Percentiles rank a stretch among this genome's conserved stretches.
phyloP scores from a whole-genome alignment of 2,797 vertebrate genomes.

The Sebastes nivosus region DNA sequence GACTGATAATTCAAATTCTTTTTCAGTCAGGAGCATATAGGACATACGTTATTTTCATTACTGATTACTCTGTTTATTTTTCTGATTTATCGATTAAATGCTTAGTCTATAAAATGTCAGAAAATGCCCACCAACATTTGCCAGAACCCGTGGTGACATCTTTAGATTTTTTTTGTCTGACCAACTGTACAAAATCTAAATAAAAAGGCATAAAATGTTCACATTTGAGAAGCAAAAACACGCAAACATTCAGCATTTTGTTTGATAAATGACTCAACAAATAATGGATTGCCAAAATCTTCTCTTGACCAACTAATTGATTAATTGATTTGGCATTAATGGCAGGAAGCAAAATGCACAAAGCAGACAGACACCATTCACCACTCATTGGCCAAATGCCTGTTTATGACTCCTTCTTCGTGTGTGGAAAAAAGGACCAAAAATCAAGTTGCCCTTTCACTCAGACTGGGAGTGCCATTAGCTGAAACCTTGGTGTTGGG shows the following conservation, averaged over 20 bases:
- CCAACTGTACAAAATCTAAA: neutral
- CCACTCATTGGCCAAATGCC: slow-evolving; percentile 66
- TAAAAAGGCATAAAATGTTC: neutral
- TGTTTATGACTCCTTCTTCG: slow-evolving; percentile 63
- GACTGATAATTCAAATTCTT: neutral
- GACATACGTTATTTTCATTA: neutral
- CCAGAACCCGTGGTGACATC: neutral
- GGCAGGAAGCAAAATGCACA: slow-evolving; percentile 49
- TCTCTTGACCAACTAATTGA: slow-evolving; percentile 24
- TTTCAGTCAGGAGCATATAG: neutral
- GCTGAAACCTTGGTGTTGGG: slow-evolving; percentile 85
- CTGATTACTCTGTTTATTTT: neutral
- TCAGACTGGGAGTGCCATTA: slow-evolving; percentile 79
- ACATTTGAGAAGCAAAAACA: neutral
- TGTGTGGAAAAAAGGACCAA: slow-evolving; percentile 63
- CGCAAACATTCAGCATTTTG: neutral
- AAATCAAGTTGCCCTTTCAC: slow-evolving; percentile 80
- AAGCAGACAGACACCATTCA: slow-evolving; percentile 58
- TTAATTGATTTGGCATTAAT: slow-evolving; percentile 40
- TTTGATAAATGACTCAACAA: neutral
- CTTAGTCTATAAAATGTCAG: neutral
- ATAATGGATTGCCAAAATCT: neutral
- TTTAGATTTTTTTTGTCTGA: neutral
- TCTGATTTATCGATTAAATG: neutral
- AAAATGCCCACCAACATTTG: neutral